Evolutionary conservation across 2,797 vertebrate species (phyloP).

Genomic region (Sebastes matsubarae): DNA sequence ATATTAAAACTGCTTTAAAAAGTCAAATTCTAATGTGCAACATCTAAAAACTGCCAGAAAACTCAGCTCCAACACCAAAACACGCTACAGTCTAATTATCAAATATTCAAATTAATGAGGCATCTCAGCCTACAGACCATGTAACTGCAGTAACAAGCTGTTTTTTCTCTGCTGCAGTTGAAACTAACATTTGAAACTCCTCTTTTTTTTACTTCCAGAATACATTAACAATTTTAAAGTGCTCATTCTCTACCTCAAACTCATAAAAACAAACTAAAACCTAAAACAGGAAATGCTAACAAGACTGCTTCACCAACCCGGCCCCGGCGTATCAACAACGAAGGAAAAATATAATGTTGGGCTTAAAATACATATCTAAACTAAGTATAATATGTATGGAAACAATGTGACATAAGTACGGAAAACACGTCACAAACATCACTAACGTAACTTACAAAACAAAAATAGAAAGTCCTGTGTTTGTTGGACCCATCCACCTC

Average conservation of each 20-base stretch:
- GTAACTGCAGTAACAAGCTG: too few species aligned
- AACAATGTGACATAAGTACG: too few species aligned
- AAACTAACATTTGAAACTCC: background rate
- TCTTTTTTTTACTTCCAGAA: background rate
- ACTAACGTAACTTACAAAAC: too few species aligned
- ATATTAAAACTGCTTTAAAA: background rate
- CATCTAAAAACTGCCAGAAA: background rate
- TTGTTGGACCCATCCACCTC: too few species aligned
- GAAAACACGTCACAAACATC: too few species aligned
- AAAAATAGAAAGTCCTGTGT: too few species aligned
- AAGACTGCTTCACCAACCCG: background rate
- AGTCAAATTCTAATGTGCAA: background rate
- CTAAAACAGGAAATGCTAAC: background rate
- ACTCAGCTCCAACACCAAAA: background rate
- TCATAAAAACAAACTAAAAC: background rate
- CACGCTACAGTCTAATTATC: background rate
- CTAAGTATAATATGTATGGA: too few species aligned
- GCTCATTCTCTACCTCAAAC: background rate
- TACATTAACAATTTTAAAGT: background rate
- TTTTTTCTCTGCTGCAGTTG: background rate
- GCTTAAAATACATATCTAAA: too few species aligned
- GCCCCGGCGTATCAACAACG: fast-evolving
- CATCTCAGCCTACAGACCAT: background rate
- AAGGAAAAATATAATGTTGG: too few species aligned
- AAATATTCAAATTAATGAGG: background rate